A percentile compares a stretch with the other conserved stretches of the same genome.
These are phyloP conservation scores for Oncopodura yosiiana DNA, from an alignment of 1,140 invertebrate genomes.

Conservation along the genomic window DNA sequence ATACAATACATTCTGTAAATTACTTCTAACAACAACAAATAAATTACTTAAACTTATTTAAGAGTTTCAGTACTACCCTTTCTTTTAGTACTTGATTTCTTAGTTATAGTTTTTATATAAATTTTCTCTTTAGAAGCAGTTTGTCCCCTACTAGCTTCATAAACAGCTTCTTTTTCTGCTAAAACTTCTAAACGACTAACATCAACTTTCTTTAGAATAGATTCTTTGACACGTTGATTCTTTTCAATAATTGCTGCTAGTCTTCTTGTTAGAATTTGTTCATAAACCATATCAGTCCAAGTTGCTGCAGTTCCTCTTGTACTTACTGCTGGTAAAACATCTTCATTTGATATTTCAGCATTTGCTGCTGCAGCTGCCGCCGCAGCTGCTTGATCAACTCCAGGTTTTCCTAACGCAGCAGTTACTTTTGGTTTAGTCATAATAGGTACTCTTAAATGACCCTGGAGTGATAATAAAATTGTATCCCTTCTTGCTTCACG, in stretches of 20 bases:
- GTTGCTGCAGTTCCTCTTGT: conserved; percentile 7
- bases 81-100: no score
- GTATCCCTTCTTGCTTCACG: conserved; percentile 3
- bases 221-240: conserved; percentile 13
- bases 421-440: background rate
- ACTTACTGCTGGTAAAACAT: conserved; percentile 2
- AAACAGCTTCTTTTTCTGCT: no score
- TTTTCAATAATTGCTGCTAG: conserved; percentile 18
- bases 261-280: conserved; percentile 19
- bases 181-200: no score
- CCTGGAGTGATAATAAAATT: conserved; percentile 20
- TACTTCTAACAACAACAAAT: no score
- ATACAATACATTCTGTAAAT: no score
- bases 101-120: no score
- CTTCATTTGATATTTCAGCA: background rate
- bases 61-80: no score
- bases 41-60: no score
- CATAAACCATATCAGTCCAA: conserved; percentile 27
- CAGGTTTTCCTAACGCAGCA: background rate
- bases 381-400: background rate
- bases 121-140: no score
- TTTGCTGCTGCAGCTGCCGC: background rate
- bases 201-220: conserved; percentile 14
- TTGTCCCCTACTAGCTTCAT: no score
- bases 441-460: conserved; percentile 10